Conservation (phyloP, 2,797 vertebrate genomes). For the Micromesistius poutassou region DNA sequence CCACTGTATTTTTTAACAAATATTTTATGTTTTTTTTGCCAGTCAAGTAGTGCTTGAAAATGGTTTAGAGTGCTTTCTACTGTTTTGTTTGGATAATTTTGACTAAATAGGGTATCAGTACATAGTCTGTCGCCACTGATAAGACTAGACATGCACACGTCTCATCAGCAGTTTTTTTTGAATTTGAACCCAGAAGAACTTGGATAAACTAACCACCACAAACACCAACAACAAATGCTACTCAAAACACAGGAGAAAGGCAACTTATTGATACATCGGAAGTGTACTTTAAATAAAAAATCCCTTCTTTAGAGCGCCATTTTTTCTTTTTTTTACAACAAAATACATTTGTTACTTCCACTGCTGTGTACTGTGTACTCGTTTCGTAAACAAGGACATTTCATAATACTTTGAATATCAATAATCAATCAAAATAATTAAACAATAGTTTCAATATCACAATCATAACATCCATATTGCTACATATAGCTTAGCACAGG, state of each 20-base stretch:
- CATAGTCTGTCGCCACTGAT: not conserved
- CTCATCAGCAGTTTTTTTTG: not conserved
- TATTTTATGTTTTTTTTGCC: not conserved
- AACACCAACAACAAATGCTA: not conserved
- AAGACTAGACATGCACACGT: not conserved
- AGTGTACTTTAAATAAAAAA: not conserved
- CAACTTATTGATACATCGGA: not conserved
- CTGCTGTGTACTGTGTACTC: not conserved
- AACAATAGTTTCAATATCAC: slow-evolving; percentile 1
- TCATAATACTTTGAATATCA: not conserved
- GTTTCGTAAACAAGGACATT: not conserved
- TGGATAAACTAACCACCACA: not conserved
- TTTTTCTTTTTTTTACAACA: not conserved
- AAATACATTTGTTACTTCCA: not conserved
- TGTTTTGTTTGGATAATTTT: not conserved
- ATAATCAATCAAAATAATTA: slow-evolving; percentile 1
- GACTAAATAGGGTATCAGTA: not conserved
- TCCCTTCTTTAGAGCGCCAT: not conserved
- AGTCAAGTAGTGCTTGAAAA: not conserved
- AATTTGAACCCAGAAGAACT: not conserved
- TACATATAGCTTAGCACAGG: not conserved
- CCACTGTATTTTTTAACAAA: not conserved
- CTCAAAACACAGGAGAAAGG: not conserved
- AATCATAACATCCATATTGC: slow-evolving; percentile 19
- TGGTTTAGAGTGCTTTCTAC: not conserved